Percentiles rank a stretch among this genome's conserved stretches.
phyloP scores from a whole-genome alignment of 2,888 invertebrate genomes.

The Eledona agricola region DNA sequence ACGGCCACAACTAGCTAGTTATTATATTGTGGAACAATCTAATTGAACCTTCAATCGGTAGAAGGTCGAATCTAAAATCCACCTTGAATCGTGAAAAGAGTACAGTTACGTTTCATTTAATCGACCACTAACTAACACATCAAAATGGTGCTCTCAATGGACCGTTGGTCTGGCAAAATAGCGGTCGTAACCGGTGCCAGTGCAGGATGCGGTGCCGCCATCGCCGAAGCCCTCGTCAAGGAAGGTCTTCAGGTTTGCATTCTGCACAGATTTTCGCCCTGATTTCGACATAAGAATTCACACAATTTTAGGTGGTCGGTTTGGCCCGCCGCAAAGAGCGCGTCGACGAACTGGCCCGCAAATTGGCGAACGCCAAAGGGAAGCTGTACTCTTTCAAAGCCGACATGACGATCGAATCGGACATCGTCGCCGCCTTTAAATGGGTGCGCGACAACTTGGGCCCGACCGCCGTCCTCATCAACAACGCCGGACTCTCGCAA shows the following conservation, averaged over 20 bases:
- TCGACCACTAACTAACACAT: too few species aligned
- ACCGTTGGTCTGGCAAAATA: conserved; percentile 68
- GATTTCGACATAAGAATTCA: conserved; percentile 5
- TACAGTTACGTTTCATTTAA: too few species aligned
- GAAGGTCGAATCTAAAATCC: too few species aligned
- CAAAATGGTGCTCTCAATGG: conserved; percentile 57
- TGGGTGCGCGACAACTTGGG: conserved; percentile 42
- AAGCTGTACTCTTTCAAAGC: conserved; percentile 40
- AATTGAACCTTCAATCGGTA: too few species aligned
- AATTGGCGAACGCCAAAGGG: conserved; percentile 30
- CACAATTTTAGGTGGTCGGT: conserved; percentile 45
- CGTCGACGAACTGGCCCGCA: conserved; percentile 40
- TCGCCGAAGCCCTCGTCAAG: conserved; percentile 60
- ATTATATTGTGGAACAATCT: too few species aligned
- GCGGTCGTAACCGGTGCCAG: conserved; percentile 73
- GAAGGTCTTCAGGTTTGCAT: conserved; percentile 63
- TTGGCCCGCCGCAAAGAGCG: conserved; percentile 45
- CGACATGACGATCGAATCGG: conserved; percentile 43
- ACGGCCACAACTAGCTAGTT: too few species aligned
- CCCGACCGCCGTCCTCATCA: conserved; percentile 43
- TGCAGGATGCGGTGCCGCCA: conserved; percentile 68
- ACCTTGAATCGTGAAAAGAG: too few species aligned
- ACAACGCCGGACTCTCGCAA: conserved; percentile 45
- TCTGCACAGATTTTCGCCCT: not conserved
- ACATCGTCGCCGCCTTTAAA: conserved; percentile 43